Evolutionary conservation across 2,113 vertebrate genomes (phyloP).

Genomic region (Caranx ignobilis): DNA sequence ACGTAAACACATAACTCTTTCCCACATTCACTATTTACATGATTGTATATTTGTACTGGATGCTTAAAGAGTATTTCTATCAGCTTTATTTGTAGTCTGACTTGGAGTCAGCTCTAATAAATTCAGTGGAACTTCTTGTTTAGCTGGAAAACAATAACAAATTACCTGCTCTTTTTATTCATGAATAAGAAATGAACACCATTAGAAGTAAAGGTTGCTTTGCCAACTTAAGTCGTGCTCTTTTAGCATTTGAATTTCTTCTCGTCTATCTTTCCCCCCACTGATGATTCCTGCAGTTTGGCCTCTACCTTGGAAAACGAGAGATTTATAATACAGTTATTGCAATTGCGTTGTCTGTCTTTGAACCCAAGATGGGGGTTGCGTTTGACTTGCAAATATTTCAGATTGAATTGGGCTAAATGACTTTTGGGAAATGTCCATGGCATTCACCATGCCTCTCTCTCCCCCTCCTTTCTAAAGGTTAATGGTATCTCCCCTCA

Average conservation of each 20-base stretch:
- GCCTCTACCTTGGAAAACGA: slow-evolving; percentile 18
- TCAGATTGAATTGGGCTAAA: slow-evolving; percentile 68
- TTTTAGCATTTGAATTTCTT: slow-evolving; percentile 45
- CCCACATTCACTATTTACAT: background rate
- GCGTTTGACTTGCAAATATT: slow-evolving; percentile 78
- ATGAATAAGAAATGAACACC: slow-evolving; percentile 69
- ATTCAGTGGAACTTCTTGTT: slow-evolving; percentile 53
- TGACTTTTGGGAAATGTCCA: slow-evolving; percentile 64
- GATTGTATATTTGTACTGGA: background rate
- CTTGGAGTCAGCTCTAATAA: slow-evolving; percentile 35
- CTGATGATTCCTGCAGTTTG: slow-evolving; percentile 6
- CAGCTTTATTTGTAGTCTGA: slow-evolving; percentile 32
- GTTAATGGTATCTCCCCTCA: slow-evolving; percentile 67
- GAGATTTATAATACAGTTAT: slow-evolving; percentile 43
- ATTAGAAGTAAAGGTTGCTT: slow-evolving; percentile 64
- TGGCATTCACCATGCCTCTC: slow-evolving; percentile 54
- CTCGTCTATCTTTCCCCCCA: slow-evolving; percentile 6
- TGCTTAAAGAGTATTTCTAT: slow-evolving; percentile 25
- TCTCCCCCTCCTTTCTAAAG: slow-evolving; percentile 62
- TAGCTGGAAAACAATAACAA: slow-evolving; percentile 59
- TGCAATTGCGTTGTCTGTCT: slow-evolving; percentile 66
- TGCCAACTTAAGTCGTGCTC: slow-evolving; percentile 43
- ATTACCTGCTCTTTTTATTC: slow-evolving; percentile 56
- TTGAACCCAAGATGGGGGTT: slow-evolving; percentile 52
- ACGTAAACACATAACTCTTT: background rate